Percentiles rank a stretch among this genome's conserved stretches.
These are phyloP conservation scores for Aurelia coerulea DNA, from an alignment of 30 jellyfish, hydroid and myxozoan species.

Conservation along the genomic window DNA sequence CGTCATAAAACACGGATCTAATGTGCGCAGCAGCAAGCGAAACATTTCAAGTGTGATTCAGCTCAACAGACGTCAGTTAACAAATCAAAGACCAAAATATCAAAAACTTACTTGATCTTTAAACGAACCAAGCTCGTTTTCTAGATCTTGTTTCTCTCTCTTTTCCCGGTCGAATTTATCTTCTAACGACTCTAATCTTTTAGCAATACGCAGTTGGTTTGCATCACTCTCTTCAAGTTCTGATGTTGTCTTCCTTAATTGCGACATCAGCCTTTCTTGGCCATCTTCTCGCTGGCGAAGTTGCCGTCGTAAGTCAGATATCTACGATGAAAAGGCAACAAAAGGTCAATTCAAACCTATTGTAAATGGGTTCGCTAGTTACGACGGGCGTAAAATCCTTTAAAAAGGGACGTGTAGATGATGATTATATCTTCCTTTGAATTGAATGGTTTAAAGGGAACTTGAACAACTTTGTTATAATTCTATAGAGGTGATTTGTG, in stretches of 20 bases:
- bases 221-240: constrained; percentile 52
- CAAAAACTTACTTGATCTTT: constrained; percentile 48
- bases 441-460: too few species aligned
- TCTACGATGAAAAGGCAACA: constrained; percentile 9
- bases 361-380: too few species aligned
- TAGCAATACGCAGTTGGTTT: constrained; percentile 18
- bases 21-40: too few species aligned
- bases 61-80: too few species aligned
- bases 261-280: constrained; percentile 54
- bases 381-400: too few species aligned
- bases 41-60: too few species aligned
- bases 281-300: constrained; percentile 66
- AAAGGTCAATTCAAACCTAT: background rate
- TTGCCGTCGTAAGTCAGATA: constrained; percentile 65
- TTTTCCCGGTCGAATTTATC: constrained; percentile 54
- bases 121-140: constrained; percentile 54
- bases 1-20: too few species aligned
- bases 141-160: constrained; percentile 47
- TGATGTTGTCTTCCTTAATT: constrained; percentile 39
- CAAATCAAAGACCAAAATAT: too few species aligned
- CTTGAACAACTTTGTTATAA: too few species aligned
- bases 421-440: too few species aligned
- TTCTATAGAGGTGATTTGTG: too few species aligned
- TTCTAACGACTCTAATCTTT: constrained; percentile 53
- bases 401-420: too few species aligned